Evolutionary conservation across 2,888 invertebrate genomes (phyloP).

Genomic region (Cyaniris semiargus): DNA sequence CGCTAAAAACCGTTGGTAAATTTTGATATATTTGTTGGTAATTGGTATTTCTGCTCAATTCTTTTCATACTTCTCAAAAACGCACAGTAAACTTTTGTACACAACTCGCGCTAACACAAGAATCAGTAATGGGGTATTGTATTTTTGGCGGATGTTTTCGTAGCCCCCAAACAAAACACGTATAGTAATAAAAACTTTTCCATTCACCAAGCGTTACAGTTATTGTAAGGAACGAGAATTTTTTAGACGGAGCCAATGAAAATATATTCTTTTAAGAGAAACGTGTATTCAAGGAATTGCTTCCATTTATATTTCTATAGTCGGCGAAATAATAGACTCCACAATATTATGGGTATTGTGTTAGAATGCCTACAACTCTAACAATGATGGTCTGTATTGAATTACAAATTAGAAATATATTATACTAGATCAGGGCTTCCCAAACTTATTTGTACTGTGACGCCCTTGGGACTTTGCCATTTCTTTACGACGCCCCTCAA

Average conservation of each 20-base stretch:
- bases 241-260: slow-evolving; percentile 49
- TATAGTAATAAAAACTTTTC: slow-evolving; percentile 75
- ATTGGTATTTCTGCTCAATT: not conserved
- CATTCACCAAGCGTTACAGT: slow-evolving; percentile 63
- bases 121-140: not conserved
- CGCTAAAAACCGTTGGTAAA: not conserved
- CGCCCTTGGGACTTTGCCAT: too few relatives aligned
- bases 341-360: too few relatives aligned
- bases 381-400: too few relatives aligned
- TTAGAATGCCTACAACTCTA: too few relatives aligned
- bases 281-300: not conserved
- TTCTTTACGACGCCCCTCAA: too few relatives aligned
- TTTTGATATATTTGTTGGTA: not conserved
- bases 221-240: slow-evolving; percentile 71
- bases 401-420: too few relatives aligned
- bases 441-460: too few relatives aligned
- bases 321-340: too few relatives aligned
- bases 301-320: too few relatives aligned
- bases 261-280: slow-evolving; percentile 3
- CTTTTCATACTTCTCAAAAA: not conserved
- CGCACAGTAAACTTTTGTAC: not conserved
- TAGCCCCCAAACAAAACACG: slow-evolving; percentile 47
- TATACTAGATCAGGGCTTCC: too few relatives aligned
- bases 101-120: not conserved
- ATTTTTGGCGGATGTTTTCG: slow-evolving; percentile 8